These are phyloP conservation scores for Drosophila phalerata DNA, from an alignment of 2,888 invertebrate species.

Conservation along the genomic window DNA sequence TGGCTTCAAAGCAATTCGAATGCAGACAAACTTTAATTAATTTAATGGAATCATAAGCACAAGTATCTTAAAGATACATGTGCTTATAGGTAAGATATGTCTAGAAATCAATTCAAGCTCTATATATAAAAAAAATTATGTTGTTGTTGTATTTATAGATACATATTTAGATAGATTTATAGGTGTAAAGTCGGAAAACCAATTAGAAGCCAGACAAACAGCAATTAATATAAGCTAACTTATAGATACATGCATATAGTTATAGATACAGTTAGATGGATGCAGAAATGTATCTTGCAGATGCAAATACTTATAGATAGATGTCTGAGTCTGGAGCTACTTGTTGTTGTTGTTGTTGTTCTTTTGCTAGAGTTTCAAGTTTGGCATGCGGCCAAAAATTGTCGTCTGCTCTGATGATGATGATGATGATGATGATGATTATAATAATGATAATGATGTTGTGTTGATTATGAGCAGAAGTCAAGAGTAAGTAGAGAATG, in stretches of 20 bases:
- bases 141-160: too few species aligned
- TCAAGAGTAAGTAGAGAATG: neutral
- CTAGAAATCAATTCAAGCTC: too few species aligned
- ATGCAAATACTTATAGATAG: neutral
- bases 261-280: constrained; percentile 34
- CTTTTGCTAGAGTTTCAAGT: constrained; percentile 37
- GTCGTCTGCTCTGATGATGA: constrained; percentile 50
- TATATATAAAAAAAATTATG: too few species aligned
- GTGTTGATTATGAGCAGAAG: constrained; percentile 1
- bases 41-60: neutral
- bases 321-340: constrained; percentile 33
- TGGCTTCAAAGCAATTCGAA: constrained; percentile 18
- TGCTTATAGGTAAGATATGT: too few species aligned
- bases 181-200: constrained; percentile 11
- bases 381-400: constrained; percentile 66
- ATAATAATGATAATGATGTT: constrained; percentile 4
- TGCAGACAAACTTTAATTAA: constrained; percentile 4
- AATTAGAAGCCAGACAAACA: constrained; percentile 60
- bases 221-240: constrained; percentile 56
- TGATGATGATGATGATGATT: constrained; percentile 6
- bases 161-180: neutral
- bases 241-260: constrained; percentile 21
- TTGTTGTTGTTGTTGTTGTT: constrained; percentile 33
- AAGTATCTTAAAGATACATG: neutral
- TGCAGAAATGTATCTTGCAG: constrained; percentile 13